Evolutionary conservation across 2,797 vertebrate genomes (phyloP).

Genomic region (Sebastes minor): DNA sequence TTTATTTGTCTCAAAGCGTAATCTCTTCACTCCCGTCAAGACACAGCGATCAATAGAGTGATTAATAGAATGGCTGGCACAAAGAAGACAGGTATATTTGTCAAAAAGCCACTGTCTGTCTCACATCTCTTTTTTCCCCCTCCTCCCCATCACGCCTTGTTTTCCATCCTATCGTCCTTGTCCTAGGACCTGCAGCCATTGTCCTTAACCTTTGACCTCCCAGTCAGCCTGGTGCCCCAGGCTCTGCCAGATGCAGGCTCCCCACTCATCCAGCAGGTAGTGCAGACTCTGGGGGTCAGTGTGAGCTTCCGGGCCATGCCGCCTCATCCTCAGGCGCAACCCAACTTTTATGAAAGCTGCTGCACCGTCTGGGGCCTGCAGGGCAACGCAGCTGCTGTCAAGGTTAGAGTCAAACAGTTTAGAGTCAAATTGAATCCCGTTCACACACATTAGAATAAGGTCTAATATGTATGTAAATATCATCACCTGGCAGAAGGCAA

Average conservation of each 20-base stretch:
- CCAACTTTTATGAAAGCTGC: constrained; percentile 79
- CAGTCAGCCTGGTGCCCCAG: constrained; percentile 78
- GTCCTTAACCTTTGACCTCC: constrained; percentile 85
- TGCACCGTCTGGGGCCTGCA: constrained; percentile 84
- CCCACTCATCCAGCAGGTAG: constrained; percentile 84
- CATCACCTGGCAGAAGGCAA: constrained; percentile 77
- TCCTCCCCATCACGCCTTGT: background rate
- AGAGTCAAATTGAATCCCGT: background rate
- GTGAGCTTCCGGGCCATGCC: constrained; percentile 79
- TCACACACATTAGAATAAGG: background rate
- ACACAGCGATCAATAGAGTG: constrained; percentile 44
- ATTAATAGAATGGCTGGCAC: constrained; percentile 42
- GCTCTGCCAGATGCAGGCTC: constrained; percentile 78
- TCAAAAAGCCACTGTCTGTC: constrained; percentile 30
- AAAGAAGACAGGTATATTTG: constrained; percentile 33
- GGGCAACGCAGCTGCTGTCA: constrained; percentile 76
- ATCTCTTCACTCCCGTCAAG: constrained; percentile 39
- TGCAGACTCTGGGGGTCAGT: constrained; percentile 80
- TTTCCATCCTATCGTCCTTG: background rate
- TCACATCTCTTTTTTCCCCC: background rate
- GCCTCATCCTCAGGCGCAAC: constrained; percentile 69
- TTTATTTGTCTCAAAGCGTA: constrained; percentile 49
- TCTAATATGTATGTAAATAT: background rate
- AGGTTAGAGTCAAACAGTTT: constrained; percentile 65
- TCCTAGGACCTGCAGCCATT: constrained; percentile 83